A percentile compares a stretch with the other conserved stretches of the same genome.
These are phyloP conservation scores for Xerus inauris DNA, from an alignment of 2,113 vertebrate genomes.

Conservation along the genomic window DNA sequence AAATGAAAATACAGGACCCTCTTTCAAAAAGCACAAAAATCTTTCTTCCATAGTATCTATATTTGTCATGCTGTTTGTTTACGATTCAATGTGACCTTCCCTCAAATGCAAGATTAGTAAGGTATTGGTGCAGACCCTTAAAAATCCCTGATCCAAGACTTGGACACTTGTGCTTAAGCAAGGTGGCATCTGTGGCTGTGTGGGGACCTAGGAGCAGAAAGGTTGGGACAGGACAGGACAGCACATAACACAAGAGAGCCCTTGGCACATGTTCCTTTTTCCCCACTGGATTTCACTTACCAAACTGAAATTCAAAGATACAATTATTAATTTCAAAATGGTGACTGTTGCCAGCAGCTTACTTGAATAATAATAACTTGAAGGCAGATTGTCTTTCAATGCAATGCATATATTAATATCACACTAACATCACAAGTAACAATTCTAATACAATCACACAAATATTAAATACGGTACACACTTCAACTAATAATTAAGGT, in stretches of 20 bases:
- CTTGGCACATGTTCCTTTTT: not conserved
- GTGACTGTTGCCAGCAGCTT: no score
- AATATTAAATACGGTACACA: no score
- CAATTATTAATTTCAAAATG: not conserved
- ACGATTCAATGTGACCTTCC: not conserved
- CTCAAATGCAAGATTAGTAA: not conserved
- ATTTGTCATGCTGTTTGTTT: not conserved
- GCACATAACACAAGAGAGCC: not conserved
- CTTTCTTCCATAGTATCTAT: not conserved
- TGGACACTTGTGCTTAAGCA: not conserved
- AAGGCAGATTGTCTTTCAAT: no score
- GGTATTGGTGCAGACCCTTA: not conserved
- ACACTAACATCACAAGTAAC: no score
- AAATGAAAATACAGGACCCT: constrained; percentile 5
- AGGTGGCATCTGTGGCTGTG: not conserved
- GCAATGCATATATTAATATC: no score
- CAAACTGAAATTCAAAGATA: not conserved
- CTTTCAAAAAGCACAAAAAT: not conserved
- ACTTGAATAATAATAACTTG: no score
- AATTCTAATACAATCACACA: no score
- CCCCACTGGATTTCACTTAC: not conserved
- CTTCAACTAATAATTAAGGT: no score
- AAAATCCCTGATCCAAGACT: not conserved
- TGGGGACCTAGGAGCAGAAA: not conserved
- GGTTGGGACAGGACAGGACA: not conserved